Percentiles rank a stretch among this genome's conserved stretches.
Conservation (phyloP, 2,797 vertebrate species). For the Gouania willdenowi region DNA sequence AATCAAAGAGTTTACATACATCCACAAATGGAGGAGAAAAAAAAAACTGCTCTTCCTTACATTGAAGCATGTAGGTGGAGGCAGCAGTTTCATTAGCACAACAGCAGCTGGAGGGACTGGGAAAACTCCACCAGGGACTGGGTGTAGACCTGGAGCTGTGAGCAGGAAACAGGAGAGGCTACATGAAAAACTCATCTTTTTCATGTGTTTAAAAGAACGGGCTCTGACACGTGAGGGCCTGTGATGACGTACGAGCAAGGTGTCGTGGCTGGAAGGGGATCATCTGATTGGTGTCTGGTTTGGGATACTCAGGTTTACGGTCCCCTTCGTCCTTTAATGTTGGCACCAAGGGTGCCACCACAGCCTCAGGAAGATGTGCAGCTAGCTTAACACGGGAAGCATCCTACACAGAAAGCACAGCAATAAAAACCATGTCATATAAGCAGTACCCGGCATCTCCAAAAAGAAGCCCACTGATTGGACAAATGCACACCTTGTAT, state of each 20-base stretch:
- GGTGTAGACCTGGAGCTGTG: conserved; percentile 93
- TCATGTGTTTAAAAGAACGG: too few species aligned
- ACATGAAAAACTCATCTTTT: conserved; percentile 7
- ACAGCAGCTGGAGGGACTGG: conserved; percentile 95
- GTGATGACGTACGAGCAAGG: conserved; percentile 83
- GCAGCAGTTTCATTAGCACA: conserved; percentile 95
- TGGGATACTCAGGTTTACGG: conserved; percentile 96
- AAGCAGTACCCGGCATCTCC: too few species aligned
- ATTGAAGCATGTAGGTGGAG: conserved; percentile 92
- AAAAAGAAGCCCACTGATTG: too few species aligned
- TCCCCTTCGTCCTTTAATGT: conserved; percentile 92
- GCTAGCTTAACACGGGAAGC: conserved; percentile 95
- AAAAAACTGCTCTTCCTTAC: conserved; percentile 67
- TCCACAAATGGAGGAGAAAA: neutral
- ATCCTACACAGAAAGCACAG: conserved; percentile 78
- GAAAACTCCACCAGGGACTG: conserved; percentile 95
- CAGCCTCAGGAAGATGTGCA: conserved; percentile 88
- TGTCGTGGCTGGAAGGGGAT: conserved; percentile 98
- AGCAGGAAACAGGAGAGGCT: conserved; percentile 8
- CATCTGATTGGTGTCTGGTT: conserved; percentile 98
- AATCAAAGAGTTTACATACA: conserved; percentile 11
- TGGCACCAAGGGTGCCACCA: conserved; percentile 88
- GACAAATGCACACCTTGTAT: conserved; percentile 83
- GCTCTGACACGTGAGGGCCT: too few species aligned
- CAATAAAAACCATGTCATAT: neutral